Conservation (phyloP, 2,113 vertebrate genomes). For the Leucosticte australis region DNA sequence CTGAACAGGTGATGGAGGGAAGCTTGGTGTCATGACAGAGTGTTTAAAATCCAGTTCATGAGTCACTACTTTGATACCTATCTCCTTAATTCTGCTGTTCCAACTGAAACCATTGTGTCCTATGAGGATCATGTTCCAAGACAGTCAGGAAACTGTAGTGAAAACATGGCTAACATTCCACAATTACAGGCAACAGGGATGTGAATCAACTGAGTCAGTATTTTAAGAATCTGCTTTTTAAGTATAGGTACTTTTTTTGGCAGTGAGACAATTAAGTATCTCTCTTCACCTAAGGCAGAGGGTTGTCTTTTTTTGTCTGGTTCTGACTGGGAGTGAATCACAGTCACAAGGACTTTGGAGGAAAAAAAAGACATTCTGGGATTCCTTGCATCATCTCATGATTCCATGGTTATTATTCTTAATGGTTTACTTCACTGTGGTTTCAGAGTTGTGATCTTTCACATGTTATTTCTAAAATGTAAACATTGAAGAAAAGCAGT, state of each 20-base stretch:
- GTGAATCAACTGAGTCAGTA: background rate
- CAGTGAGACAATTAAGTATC: background rate
- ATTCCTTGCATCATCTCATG: background rate
- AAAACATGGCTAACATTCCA: background rate
- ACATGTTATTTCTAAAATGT: background rate
- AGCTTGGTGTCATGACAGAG: background rate
- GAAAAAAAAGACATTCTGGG: background rate
- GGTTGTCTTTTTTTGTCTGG: background rate
- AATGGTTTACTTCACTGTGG: background rate
- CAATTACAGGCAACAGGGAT: background rate
- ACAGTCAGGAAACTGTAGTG: background rate
- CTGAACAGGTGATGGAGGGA: background rate
- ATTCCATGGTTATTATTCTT: background rate
- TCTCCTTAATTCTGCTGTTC: background rate
- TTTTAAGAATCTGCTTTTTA: background rate
- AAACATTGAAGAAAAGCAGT: background rate
- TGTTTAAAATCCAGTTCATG: background rate
- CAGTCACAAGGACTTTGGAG: background rate
- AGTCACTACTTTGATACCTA: background rate
- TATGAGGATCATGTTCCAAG: background rate
- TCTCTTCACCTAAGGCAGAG: background rate
- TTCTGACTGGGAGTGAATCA: background rate
- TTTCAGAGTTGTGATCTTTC: background rate
- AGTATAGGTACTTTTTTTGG: background rate
- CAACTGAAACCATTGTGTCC: accelerated